Evolutionary conservation across 2,797 vertebrate species (phyloP).

Genomic region (Benthosema pterotum): DNA sequence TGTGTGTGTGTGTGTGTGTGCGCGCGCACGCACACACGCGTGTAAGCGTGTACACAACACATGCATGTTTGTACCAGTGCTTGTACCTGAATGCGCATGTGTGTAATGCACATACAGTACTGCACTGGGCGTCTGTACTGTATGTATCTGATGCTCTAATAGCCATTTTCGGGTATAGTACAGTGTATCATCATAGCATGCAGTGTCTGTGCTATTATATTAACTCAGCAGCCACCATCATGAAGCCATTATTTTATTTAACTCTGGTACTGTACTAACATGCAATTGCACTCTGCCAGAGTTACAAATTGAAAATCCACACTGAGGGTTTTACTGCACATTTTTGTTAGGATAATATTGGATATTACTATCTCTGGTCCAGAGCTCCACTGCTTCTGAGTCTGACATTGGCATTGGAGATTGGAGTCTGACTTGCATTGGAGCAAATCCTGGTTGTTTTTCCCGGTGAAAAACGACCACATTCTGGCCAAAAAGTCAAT

Average conservation of each 20-base stretch:
- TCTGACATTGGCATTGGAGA: too few species aligned
- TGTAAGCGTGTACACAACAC: neutral
- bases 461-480: too few species aligned
- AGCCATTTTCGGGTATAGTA: conserved; percentile 50
- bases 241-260: conserved; percentile 31
- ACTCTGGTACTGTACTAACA: too few species aligned
- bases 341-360: too few species aligned
- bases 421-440: too few species aligned
- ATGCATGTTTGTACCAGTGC: neutral
- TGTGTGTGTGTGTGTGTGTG: conserved; percentile 28
- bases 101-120: neutral
- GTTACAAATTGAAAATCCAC: too few species aligned
- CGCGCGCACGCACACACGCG: conserved; percentile 21
- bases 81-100: neutral
- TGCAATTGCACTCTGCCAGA: too few species aligned
- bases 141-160: conserved; percentile 55
- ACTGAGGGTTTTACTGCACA: too few species aligned
- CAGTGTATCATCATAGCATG: conserved; percentile 62
- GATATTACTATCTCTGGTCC: too few species aligned
- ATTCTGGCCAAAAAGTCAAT: too few species aligned
- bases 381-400: too few species aligned
- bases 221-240: conserved; percentile 44
- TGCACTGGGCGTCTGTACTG: neutral
- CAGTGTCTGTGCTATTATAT: conserved; percentile 60
- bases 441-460: too few species aligned